These are phyloP conservation scores for Selenia dentaria DNA, from an alignment of 2,888 invertebrate genomes.

Conservation along the genomic window DNA sequence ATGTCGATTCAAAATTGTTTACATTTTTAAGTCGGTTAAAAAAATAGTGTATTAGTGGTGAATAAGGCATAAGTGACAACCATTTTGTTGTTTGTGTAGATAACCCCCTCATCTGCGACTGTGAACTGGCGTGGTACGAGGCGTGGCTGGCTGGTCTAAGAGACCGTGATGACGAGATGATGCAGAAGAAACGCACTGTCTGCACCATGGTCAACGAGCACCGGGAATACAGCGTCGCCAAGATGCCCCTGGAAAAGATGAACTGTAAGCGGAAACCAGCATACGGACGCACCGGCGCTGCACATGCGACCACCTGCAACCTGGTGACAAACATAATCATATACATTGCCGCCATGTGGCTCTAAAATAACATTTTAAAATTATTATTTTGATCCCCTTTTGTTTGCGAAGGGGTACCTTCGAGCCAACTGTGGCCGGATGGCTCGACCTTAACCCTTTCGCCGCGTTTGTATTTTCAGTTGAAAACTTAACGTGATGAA, in stretches of 20 bases:
- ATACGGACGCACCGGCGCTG: constrained; percentile 64
- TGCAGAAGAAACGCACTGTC: constrained; percentile 93
- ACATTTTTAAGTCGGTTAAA: too few species aligned
- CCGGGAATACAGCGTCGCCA: constrained; percentile 92
- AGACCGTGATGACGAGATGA: constrained; percentile 94
- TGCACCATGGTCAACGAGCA: constrained; percentile 93
- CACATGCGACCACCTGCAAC: constrained; percentile 42
- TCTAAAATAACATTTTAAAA: constrained; percentile 47
- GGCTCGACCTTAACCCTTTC: constrained; percentile 59
- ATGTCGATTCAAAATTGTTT: too few species aligned
- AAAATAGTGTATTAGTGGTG: too few species aligned
- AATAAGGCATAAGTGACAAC: too few species aligned
- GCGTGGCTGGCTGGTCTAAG: constrained; percentile 91
- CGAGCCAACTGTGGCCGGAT: constrained; percentile 81
- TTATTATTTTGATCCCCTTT: constrained; percentile 47
- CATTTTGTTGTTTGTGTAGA: constrained; percentile 81
- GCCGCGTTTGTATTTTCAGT: constrained; percentile 46
- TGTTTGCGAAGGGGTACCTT: constrained; percentile 57
- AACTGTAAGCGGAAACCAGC: constrained; percentile 90
- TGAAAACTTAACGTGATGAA: constrained; percentile 65
- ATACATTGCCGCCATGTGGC: constrained; percentile 58
- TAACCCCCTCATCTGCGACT: constrained; percentile 94
- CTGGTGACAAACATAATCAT: constrained; percentile 55
- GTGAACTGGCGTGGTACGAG: constrained; percentile 95
- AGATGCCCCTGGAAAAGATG: constrained; percentile 93